These are phyloP conservation scores for Drosophila pachea DNA, from an alignment of 1,140 invertebrate species.

Conservation along the genomic window DNA sequence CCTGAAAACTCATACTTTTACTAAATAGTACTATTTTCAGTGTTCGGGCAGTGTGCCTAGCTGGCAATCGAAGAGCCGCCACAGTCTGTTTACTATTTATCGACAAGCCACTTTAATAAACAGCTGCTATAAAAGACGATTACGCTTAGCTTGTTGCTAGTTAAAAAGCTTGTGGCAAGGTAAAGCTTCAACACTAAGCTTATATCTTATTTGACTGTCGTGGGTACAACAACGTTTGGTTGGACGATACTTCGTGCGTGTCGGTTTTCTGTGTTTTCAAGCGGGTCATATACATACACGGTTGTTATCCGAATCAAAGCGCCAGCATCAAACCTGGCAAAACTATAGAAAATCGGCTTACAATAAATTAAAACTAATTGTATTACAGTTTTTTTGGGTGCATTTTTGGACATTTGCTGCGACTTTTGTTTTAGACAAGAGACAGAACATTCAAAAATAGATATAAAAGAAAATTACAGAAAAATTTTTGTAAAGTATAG, in stretches of 20 bases:
- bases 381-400: not conserved
- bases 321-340: not conserved
- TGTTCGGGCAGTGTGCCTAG: not conserved
- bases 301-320: slow-evolving; percentile 14
- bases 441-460: not conserved
- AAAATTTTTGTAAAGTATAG: not conserved
- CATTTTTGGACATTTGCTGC: not conserved
- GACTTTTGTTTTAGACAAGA: not conserved
- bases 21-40: not conserved
- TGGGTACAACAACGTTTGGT: slow-evolving; percentile 35
- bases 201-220: slow-evolving; percentile 34
- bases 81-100: slow-evolving; percentile 6
- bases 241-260: slow-evolving; percentile 35
- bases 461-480: not conserved
- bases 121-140: slow-evolving; percentile 23
- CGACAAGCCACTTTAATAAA: slow-evolving; percentile 9
- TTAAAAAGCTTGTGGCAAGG: slow-evolving; percentile 57
- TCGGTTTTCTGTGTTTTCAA: slow-evolving; percentile 42
- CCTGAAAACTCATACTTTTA: not conserved
- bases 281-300: slow-evolving; percentile 42
- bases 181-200: slow-evolving; percentile 52
- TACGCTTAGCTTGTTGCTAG: slow-evolving; percentile 38
- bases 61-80: slow-evolving; percentile 13
- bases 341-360: not conserved
- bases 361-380: not conserved